Evolutionary conservation across 2,113 vertebrate species (phyloP), one percentile per base, ranked within the genome.

Genomic region (Tetrao urogallus): DNA sequence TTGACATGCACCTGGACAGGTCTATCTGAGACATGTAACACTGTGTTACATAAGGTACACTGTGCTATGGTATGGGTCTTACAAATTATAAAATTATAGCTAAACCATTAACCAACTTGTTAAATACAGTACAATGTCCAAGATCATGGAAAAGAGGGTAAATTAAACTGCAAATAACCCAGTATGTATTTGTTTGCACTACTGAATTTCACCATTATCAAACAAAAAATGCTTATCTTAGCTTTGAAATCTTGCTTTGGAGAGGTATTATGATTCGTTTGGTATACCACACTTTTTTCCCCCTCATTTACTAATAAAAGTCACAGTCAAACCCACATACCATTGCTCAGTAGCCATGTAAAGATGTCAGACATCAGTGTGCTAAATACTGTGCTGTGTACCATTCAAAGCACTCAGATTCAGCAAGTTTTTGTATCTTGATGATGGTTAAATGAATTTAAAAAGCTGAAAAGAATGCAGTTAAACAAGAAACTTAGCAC

Each of bases 281-380:
- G 48, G 14, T 30, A 18, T 5, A 13, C 6, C 14, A 36, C 13
- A 57, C 45, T 30, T 27, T 40, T 11, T 17, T 27, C 34, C 65
- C 74, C 16, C 21, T 10, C 7, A 8, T 13, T 47, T 43, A 28
- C 15, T 30, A 67, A 24, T 1, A 40, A 8, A 57, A 65, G 20
- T 27, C 58, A 84, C 20, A 81, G 17, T 19, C 30, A 81, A 65
- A 38, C 5, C 42, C 45, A 14, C 12, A 72, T 13, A 17, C 25
- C n/a, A 30, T 0, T 10, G 4, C 50, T 8, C 43, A 5, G 32
- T 6, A 16, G 3, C 22, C 5, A 8, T 0, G 5, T 34, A 17
- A 56, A 34, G 12, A 64, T 25, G 11, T 2, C 32, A 42, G 15
- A 8, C 34, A 6, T 0, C 2, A 3, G 2, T 4, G 13, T 15